Conservation (phyloP, 2,888 invertebrate genomes). For the Penaeus monodon region DNA sequence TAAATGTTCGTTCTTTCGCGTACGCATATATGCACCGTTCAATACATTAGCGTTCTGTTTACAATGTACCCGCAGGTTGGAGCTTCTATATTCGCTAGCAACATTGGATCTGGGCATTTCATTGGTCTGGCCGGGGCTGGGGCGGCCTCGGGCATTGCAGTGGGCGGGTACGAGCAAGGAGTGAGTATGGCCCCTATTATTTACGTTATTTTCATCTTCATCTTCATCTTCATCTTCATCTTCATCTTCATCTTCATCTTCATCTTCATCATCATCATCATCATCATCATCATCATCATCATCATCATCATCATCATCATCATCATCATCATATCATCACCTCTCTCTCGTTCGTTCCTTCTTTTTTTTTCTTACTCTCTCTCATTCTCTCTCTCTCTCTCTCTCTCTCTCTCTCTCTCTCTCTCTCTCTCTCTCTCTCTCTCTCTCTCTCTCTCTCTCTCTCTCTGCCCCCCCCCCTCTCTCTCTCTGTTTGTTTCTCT, state of each 20-base stretch:
- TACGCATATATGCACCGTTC: neutral
- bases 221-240: slow-evolving; percentile 1
- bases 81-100: slow-evolving; percentile 72
- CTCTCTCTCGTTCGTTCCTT: neutral
- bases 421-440: too few species aligned
- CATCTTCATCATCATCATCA: neutral
- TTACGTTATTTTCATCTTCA: neutral
- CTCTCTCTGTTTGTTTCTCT: too few species aligned
- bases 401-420: too few species aligned
- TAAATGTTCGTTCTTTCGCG: neutral
- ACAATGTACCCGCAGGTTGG: slow-evolving; percentile 68
- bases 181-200: slow-evolving; percentile 66
- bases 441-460: too few species aligned
- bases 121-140: slow-evolving; percentile 71
- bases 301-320: neutral
- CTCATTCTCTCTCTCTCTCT: too few species aligned
- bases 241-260: too few species aligned
- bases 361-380: too few species aligned
- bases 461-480: too few species aligned
- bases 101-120: slow-evolving; percentile 73
- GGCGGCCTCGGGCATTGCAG: slow-evolving; percentile 70
- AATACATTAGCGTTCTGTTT: neutral
- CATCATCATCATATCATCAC: neutral
- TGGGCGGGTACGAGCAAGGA: slow-evolving; percentile 71
- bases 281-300: neutral